Base-by-base conservation (phyloP, 2,113 vertebrate species). In the Microcebus jonahi region DNA sequence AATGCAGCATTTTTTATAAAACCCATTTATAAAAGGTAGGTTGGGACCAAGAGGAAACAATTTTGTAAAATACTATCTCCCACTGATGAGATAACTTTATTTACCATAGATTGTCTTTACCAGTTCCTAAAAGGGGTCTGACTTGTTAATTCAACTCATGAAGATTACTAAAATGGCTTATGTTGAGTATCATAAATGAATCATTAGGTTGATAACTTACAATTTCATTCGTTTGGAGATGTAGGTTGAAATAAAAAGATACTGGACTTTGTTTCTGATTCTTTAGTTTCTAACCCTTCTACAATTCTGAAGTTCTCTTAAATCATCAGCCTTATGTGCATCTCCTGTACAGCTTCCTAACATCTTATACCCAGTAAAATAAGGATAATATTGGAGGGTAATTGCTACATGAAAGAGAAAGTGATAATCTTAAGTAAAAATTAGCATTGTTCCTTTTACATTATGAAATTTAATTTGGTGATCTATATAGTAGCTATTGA, bases 401-500 rank as follows among this genome's bases (percentile, higher is more conserved):
- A 81, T 80, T 88, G 67, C 57, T 93, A 1, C 50, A 9, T 71
- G 21, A 88, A 68, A 93, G 55, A 91, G 39, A 88, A 73, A 68
- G 27, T 65, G 36, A 63, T 55, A 6, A 27, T 67, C 86, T 92
- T 50, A 77, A 67, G 31, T 65, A 87, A 75, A 91, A 83, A 50
- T 79, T 57, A 80, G 23, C 29, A 27, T 71, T 57, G 50, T n/a
- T 93, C 12, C 84, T 94, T 94, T 83, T 76, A 65, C 29, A 85
- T 88, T 93, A 5, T 75, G 34, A 61, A 31, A 92, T 96, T 92
- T 85, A 85, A 76, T 88, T 70, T 94, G 67, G 34, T 65, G 65
- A 5, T 88, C 36, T 57, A 2, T 55, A 34, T 65, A 65, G 12
- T 84, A 91, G 31, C 20, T 92, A 59, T 95, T 83, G 55, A 75